Evolutionary conservation across 1,140 invertebrate species (phyloP).

Genomic region (Bicyclus anynana): DNA sequence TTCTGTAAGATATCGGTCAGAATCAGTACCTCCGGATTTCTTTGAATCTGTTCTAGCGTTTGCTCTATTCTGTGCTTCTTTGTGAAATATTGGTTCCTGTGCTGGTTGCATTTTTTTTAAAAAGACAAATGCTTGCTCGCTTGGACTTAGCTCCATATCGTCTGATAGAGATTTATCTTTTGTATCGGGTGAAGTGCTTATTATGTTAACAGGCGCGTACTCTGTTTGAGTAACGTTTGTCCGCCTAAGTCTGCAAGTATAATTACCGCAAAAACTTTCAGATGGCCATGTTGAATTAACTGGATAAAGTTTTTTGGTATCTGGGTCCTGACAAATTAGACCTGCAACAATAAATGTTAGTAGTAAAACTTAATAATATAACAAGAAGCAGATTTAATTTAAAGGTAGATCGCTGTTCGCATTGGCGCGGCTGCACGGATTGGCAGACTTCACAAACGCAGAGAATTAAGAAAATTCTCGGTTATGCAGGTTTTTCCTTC

Average conservation of each 20-base stretch:
- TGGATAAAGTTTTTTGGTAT: constrained; percentile 55
- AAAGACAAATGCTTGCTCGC: constrained; percentile 18
- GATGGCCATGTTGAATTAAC: constrained; percentile 66
- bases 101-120: constrained; percentile 12
- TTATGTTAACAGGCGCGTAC: constrained; percentile 40
- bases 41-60: constrained; percentile 19
- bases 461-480: too few relatives aligned
- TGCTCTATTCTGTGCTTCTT: constrained; percentile 15
- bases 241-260: constrained; percentile 59
- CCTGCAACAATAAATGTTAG: constrained; percentile 43
- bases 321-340: constrained; percentile 65
- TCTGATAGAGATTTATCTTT: constrained; percentile 6
- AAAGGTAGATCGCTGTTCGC: too few relatives aligned
- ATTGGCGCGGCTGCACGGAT: too few relatives aligned
- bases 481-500: too few relatives aligned
- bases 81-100: constrained; percentile 25
- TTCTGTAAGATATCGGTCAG: constrained; percentile 57
- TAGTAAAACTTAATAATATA: neutral
- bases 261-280: constrained; percentile 65
- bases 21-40: constrained; percentile 12
- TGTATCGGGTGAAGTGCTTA: constrained; percentile 30
- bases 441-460: too few relatives aligned
- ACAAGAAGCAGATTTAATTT: too few relatives aligned
- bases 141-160: constrained; percentile 36
- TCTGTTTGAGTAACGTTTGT: constrained; percentile 42